Evolutionary conservation across 2,797 vertebrate species (phyloP).

Genomic region (Channa striata): DNA sequence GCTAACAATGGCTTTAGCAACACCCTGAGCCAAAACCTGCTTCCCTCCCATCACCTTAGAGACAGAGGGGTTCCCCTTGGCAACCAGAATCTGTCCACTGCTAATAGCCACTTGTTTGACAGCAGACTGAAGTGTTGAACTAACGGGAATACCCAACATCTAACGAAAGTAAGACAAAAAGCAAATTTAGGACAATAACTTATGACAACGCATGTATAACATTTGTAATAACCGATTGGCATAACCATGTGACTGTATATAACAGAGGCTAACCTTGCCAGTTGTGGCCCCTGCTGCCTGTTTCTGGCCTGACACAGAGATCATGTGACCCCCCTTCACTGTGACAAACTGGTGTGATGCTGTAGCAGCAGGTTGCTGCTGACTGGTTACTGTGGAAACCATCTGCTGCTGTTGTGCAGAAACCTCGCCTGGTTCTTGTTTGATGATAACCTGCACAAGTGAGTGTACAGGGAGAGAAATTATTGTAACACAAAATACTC

Average conservation of each 20-base stretch:
- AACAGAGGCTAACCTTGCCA: constrained; percentile 86
- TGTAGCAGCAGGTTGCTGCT: constrained; percentile 81
- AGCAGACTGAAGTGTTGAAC: constrained; percentile 91
- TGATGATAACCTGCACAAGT: constrained; percentile 93
- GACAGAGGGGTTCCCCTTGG: constrained; percentile 91
- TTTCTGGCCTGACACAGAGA: constrained; percentile 95
- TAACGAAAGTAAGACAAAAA: constrained; percentile 64
- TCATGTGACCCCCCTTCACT: constrained; percentile 96
- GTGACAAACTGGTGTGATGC: constrained; percentile 93
- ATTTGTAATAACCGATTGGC: background rate
- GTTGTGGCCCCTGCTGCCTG: constrained; percentile 82
- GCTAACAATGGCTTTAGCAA: constrained; percentile 97
- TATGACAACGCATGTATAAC: background rate
- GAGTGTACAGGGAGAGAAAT: constrained; percentile 20
- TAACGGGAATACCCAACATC: constrained; percentile 94
- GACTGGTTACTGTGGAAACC: constrained; percentile 84
- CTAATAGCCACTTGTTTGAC: constrained; percentile 97
- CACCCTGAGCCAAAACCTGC: constrained; percentile 96
- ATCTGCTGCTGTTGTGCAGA: constrained; percentile 86
- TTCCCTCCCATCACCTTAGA: constrained; percentile 94
- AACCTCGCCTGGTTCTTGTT: constrained; percentile 96
- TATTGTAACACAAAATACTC: background rate
- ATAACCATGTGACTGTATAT: background rate
- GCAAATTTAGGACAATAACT: background rate
- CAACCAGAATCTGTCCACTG: constrained; percentile 96